A percentile compares a stretch with the other conserved stretches of the same genome.
Evolutionary conservation across 2,113 vertebrate genomes (phyloP).

Genomic region (Platysternon megacephalum): DNA sequence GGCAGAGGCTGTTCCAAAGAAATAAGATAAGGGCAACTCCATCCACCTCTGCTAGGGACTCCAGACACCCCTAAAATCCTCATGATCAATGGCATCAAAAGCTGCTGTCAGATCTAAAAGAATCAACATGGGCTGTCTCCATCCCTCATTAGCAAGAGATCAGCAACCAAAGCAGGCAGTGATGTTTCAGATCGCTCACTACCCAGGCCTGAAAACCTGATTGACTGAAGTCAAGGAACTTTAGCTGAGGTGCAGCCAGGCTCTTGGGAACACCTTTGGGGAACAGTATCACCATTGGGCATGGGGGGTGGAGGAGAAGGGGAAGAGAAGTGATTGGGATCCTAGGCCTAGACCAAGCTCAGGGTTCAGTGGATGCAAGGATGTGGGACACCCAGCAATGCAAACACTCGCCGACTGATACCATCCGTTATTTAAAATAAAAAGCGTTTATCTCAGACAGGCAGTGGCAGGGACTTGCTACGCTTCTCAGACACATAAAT

Average conservation of each 20-base stretch:
- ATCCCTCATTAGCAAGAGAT: not conserved
- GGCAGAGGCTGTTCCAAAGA: not conserved
- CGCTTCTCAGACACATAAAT: slow-evolving; percentile 9
- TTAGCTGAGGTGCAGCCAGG: not conserved
- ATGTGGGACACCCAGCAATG: not conserved
- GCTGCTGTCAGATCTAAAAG: not conserved
- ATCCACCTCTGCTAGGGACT: not conserved
- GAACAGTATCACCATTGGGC: not conserved
- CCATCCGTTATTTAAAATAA: not conserved
- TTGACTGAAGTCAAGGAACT: not conserved
- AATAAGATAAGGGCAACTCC: not conserved
- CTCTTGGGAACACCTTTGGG: not conserved
- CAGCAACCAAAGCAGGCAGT: not conserved
- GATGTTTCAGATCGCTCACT: not conserved
- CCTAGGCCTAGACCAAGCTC: not conserved
- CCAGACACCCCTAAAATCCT: not conserved
- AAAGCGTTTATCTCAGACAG: not conserved
- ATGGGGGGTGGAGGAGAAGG: not conserved
- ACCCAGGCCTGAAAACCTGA: not conserved
- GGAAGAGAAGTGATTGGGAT: not conserved
- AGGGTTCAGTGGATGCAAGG: not conserved
- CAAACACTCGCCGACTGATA: not conserved
- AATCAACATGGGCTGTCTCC: not conserved
- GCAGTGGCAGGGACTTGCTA: not conserved
- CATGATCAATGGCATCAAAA: not conserved